Evolutionary conservation across 2,113 vertebrate species (phyloP).

Genomic region (Ciconia stormi): DNA sequence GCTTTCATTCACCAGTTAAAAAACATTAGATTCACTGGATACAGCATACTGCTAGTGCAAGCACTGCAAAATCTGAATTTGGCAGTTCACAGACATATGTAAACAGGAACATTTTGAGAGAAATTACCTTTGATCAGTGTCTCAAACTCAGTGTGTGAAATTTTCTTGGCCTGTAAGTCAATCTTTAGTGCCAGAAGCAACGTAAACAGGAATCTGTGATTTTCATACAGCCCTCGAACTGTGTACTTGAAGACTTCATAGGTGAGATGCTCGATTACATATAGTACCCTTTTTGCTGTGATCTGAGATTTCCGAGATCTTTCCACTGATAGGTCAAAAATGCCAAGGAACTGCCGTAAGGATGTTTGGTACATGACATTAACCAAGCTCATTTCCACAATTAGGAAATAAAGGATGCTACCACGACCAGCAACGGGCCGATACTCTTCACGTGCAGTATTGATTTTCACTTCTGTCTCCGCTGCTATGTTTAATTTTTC

Average conservation of each 20-base stretch:
- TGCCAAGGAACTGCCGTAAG: slow-evolving; percentile 81
- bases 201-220: slow-evolving; percentile 84
- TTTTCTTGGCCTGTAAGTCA: slow-evolving; percentile 79
- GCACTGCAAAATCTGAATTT: not conserved
- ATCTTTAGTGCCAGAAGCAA: slow-evolving; percentile 84
- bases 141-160: slow-evolving; percentile 82
- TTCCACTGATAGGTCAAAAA: slow-evolving; percentile 82
- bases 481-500: slow-evolving; percentile 80
- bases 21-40: not conserved
- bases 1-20: not conserved
- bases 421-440: slow-evolving; percentile 82
- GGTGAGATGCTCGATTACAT: slow-evolving; percentile 80
- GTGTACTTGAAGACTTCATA: slow-evolving; percentile 82
- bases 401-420: slow-evolving; percentile 87
- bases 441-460: slow-evolving; percentile 83
- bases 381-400: slow-evolving; percentile 86
- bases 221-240: slow-evolving; percentile 80
- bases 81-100: not conserved
- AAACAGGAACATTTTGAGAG: not conserved
- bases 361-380: slow-evolving; percentile 89
- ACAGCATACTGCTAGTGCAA: not conserved
- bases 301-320: slow-evolving; percentile 77
- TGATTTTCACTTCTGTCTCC: slow-evolving; percentile 85
- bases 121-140: slow-evolving; percentile 84
- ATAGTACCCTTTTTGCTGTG: slow-evolving; percentile 79